A percentile compares a stretch with the other conserved stretches of the same genome.
Evolutionary conservation across 2,113 vertebrate genomes (phyloP).

Genomic region (Mesembrinibis cayennensis): DNA sequence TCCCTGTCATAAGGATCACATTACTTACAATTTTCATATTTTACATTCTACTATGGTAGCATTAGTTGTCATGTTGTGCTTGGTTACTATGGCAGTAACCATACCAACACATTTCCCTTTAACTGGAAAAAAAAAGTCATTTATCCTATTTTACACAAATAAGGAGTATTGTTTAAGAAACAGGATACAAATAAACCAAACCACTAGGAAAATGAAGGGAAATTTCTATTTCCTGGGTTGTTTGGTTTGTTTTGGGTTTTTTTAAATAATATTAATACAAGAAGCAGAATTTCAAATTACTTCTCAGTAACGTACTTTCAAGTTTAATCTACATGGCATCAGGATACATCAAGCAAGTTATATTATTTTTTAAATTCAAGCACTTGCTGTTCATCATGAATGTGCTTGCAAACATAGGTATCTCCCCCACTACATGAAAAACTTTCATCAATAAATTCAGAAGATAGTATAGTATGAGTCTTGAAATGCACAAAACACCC

Average conservation of each 20-base stretch:
- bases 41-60: neutral
- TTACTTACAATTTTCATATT: neutral
- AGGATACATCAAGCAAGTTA: neutral
- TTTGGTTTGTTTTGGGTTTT: neutral
- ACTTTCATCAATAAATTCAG: neutral
- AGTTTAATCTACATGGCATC: neutral
- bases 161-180: neutral
- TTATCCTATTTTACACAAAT: neutral
- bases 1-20: neutral
- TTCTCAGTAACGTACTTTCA: neutral
- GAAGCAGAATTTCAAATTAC: neutral
- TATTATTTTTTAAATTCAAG: neutral
- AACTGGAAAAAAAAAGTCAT: neutral
- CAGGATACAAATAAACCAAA: neutral
- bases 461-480: neutral
- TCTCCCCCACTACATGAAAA: neutral
- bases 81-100: neutral
- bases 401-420: neutral
- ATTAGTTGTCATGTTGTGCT: neutral
- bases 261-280: neutral
- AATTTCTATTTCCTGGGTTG: neutral
- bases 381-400: neutral
- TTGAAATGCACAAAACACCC: neutral
- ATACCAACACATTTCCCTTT: neutral
- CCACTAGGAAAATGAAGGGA: neutral